Evolutionary conservation across 2,113 vertebrate genomes (phyloP).

Genomic region (Notothenia rossii): DNA sequence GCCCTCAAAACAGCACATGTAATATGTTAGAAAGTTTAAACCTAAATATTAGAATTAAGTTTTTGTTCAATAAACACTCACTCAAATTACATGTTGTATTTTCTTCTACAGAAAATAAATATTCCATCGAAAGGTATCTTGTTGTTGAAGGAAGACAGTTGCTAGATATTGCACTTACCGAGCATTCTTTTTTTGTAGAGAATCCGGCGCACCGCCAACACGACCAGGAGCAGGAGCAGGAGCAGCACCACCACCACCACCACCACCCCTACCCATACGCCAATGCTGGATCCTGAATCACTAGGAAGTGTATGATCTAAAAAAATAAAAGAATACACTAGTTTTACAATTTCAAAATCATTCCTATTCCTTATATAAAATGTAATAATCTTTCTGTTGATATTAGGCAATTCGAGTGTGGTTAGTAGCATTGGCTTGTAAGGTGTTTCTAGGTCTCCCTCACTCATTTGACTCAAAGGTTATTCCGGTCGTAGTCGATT

Average conservation of each 20-base stretch:
- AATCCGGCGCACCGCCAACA: rapidly evolving
- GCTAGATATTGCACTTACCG: not conserved
- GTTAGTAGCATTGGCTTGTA: too few species aligned
- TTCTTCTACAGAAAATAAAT: not conserved
- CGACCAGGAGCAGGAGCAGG: rapidly evolving
- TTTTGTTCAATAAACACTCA: too few species aligned
- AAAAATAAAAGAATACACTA: not conserved
- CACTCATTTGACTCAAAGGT: too few species aligned
- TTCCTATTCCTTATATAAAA: too few species aligned
- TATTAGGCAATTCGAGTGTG: not conserved
- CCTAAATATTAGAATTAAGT: not conserved
- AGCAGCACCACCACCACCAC: too few species aligned
- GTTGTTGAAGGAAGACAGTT: not conserved
- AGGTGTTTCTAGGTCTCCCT: too few species aligned
- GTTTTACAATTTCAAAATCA: not conserved
- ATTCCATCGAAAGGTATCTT: too few species aligned
- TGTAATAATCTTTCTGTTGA: not conserved
- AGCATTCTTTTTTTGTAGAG: rapidly evolving
- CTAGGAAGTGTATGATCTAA: not conserved
- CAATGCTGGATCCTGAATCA: rapidly evolving
- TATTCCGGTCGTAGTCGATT: too few species aligned
- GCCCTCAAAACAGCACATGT: not conserved
- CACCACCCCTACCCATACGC: rapidly evolving
- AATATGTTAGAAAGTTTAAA: not conserved
- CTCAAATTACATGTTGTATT: too few species aligned